Evolutionary conservation across 2,797 vertebrate genomes (phyloP).

Genomic region (Capromys pilorides): DNA sequence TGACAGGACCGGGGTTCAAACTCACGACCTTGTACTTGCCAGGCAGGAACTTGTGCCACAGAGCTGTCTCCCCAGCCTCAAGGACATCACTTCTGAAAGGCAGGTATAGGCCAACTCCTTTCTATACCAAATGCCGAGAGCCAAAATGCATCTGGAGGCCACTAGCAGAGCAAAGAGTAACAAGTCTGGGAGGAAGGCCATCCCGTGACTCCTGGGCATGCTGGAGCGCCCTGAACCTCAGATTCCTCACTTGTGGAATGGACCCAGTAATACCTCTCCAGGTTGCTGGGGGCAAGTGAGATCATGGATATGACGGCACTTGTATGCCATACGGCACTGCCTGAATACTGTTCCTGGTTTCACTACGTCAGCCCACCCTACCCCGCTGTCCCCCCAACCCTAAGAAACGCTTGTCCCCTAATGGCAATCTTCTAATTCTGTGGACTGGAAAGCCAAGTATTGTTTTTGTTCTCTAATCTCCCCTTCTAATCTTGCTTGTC

Average conservation of each 20-base stretch:
- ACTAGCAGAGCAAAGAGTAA: background rate
- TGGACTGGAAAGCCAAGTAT: background rate
- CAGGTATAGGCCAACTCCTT: background rate
- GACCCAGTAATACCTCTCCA: background rate
- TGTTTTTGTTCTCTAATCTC: background rate
- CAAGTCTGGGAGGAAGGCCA: background rate
- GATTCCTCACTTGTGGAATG: background rate
- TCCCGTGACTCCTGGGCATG: background rate
- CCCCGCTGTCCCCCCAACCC: background rate
- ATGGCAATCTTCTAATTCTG: background rate
- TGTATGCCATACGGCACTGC: background rate
- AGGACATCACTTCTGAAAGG: constrained; percentile 22
- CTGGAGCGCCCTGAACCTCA: background rate
- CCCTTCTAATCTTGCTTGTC: background rate
- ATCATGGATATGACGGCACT: background rate
- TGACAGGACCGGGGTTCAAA: too few relatives aligned
- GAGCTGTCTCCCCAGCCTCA: too few relatives aligned
- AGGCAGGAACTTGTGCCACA: too few relatives aligned
- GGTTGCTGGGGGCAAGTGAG: background rate
- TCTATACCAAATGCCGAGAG: background rate
- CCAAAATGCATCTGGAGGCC: background rate
- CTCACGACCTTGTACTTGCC: too few relatives aligned
- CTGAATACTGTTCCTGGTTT: background rate
- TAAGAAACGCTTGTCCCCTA: too few relatives aligned
- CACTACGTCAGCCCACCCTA: background rate